Evolutionary conservation across 2,888 invertebrate species (phyloP).

Genomic region (Drosophila monieri): DNA sequence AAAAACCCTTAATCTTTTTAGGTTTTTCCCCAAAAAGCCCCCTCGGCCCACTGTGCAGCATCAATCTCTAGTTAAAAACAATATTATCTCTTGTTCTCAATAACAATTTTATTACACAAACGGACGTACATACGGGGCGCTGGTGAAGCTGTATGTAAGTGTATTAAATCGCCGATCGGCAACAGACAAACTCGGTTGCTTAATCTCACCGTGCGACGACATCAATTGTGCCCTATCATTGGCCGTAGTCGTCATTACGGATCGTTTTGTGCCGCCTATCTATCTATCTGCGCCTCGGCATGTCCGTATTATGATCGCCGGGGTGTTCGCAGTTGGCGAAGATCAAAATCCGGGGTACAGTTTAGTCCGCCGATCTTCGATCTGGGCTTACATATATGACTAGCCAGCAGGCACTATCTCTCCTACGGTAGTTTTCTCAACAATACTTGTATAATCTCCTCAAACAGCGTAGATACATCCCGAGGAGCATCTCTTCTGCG

Average conservation of each 20-base stretch:
- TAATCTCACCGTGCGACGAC: constrained; percentile 63
- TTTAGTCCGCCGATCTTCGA: constrained; percentile 41
- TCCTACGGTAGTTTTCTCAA: constrained; percentile 1
- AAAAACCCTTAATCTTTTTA: constrained; percentile 4
- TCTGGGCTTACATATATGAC: constrained; percentile 18
- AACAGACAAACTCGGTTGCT: constrained; percentile 60
- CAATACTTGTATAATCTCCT: background rate
- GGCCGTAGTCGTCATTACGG: constrained; percentile 42
- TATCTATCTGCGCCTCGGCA: constrained; percentile 60
- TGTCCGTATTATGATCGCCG: constrained; percentile 51
- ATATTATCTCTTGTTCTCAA: constrained; percentile 83
- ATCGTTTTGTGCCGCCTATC: constrained; percentile 43
- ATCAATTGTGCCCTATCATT: constrained; percentile 41
- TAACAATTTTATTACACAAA: constrained; percentile 70
- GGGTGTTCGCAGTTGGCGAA: constrained; percentile 63
- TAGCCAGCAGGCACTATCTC: too few relatives aligned
- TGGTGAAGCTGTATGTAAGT: constrained; percentile 23
- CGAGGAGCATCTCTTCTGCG: background rate
- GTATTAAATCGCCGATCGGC: constrained; percentile 46
- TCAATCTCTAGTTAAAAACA: constrained; percentile 83
- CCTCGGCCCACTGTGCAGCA: constrained; percentile 56
- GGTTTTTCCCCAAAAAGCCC: background rate
- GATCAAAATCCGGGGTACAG: constrained; percentile 67
- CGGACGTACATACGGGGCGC: constrained; percentile 19
- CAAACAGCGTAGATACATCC: constrained; percentile 24